Percentiles rank a stretch among this genome's conserved stretches.
phyloP scores from a whole-genome alignment of 2,888 invertebrate genomes.

The Empis livida region DNA sequence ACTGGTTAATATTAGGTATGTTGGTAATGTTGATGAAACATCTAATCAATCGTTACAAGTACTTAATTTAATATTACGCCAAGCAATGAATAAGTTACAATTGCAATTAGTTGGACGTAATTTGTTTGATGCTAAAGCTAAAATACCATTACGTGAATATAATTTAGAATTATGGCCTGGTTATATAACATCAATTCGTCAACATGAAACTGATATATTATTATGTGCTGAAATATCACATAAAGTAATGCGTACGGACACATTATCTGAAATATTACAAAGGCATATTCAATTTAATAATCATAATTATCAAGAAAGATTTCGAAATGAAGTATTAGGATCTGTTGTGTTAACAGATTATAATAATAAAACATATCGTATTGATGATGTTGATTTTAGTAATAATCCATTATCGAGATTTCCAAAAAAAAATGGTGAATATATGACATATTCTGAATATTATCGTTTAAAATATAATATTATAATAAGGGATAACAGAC shows the following conservation, averaged over 20 bases:
- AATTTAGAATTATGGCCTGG: constrained; percentile 71
- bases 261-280: constrained; percentile 48
- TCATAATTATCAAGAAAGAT: constrained; percentile 39
- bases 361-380: constrained; percentile 47
- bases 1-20: constrained; percentile 44
- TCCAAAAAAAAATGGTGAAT: constrained; percentile 39
- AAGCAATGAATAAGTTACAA: constrained; percentile 39
- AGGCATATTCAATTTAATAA: constrained; percentile 39
- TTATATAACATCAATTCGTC: constrained; percentile 70
- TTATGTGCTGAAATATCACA: constrained; percentile 69
- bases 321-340: constrained; percentile 44
- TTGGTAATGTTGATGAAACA: constrained; percentile 49
- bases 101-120: constrained; percentile 59
- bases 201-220: constrained; percentile 62
- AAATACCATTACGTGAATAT: constrained; percentile 49
- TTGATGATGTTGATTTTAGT: constrained; percentile 60
- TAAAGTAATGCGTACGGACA: constrained; percentile 71
- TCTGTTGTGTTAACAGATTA: constrained; percentile 56
- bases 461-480: constrained; percentile 58
- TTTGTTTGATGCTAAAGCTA: constrained; percentile 54
- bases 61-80: constrained; percentile 63
- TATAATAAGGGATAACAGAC: constrained; percentile 45
- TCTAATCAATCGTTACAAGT: constrained; percentile 62
- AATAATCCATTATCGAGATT: constrained; percentile 48
- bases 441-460: constrained; percentile 48